Conservation (phyloP, 2,113 vertebrate genomes). For the Loxodonta africana region DNA sequence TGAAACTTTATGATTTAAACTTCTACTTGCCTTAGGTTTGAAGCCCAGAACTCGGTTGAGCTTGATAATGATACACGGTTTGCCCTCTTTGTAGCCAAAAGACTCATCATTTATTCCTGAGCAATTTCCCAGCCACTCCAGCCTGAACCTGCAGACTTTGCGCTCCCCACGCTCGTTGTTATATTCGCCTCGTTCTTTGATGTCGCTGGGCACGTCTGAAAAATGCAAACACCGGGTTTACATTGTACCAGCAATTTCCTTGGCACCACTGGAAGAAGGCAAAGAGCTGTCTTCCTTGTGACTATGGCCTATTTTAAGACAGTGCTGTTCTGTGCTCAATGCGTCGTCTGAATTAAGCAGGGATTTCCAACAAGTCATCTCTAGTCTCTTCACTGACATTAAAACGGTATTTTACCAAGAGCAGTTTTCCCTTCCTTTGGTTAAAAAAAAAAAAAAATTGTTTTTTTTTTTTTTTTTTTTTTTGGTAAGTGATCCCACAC, state of each 20-base stretch:
- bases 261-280: neutral
- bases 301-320: neutral
- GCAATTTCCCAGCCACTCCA: slow-evolving; percentile 90
- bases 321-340: neutral
- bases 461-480: neutral
- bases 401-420: neutral
- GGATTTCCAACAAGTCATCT: neutral
- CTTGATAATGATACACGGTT: slow-evolving; percentile 96
- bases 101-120: slow-evolving; percentile 87
- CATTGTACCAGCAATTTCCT: too few relatives aligned
- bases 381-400: neutral
- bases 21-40: slow-evolving; percentile 92
- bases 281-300: neutral
- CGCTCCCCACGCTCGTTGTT: slow-evolving; percentile 82
- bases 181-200: slow-evolving; percentile 88
- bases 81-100: slow-evolving; percentile 93
- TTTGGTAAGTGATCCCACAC: neutral
- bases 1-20: neutral
- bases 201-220: slow-evolving; percentile 80
- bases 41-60: slow-evolving; percentile 97
- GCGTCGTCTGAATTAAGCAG: neutral
- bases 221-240: neutral
- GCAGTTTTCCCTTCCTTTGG: too few relatives aligned
- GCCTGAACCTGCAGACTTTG: slow-evolving; percentile 92
- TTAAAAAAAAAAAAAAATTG: too few relatives aligned